A percentile compares a stretch with the other conserved stretches of the same genome.
These are phyloP conservation scores for Xylota segnis DNA, from an alignment of 2,888 invertebrate genomes.

Conservation along the genomic window DNA sequence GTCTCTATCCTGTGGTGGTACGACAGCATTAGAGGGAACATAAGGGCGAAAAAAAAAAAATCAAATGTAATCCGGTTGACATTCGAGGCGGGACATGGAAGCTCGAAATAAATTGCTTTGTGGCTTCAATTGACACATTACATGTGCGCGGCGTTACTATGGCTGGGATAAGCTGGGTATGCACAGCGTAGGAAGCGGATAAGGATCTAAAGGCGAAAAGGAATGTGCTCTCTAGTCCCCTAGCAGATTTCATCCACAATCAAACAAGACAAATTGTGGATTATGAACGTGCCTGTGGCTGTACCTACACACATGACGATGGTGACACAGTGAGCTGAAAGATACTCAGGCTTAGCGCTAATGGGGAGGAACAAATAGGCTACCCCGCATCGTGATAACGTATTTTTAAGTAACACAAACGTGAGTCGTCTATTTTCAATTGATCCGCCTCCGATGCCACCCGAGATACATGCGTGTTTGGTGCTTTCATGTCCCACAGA, in stretches of 20 bases:
- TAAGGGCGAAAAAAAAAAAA: not conserved
- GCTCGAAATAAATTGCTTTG: conserved; percentile 53
- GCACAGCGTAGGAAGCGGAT: not conserved
- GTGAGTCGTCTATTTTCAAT: conserved; percentile 37
- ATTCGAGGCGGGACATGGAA: conserved; percentile 22
- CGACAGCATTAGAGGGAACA: no score
- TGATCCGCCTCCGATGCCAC: conserved; percentile 4
- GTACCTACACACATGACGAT: not conserved
- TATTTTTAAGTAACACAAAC: conserved; percentile 40
- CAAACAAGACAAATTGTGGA: conserved; percentile 58
- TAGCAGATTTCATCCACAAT: conserved; percentile 43
- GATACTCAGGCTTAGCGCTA: conserved; percentile 36
- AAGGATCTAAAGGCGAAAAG: not conserved
- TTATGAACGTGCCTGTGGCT: conserved; percentile 27
- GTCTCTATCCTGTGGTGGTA: conserved; percentile 7
- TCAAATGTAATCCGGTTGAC: conserved; percentile 40
- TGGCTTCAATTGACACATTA: conserved; percentile 63
- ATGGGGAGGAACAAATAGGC: conserved; percentile 55
- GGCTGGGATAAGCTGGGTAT: conserved; percentile 13
- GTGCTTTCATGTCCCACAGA: conserved; percentile 16
- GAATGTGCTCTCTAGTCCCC: conserved; percentile 8
- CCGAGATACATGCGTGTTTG: conserved; percentile 17
- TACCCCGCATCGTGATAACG: not conserved
- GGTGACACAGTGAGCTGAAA: not conserved
- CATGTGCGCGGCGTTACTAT: conserved; percentile 53